Evolutionary conservation across 2,888 invertebrate species (phyloP), one percentile per base, ranked within the genome.

Genomic region (Panopea generosa): DNA sequence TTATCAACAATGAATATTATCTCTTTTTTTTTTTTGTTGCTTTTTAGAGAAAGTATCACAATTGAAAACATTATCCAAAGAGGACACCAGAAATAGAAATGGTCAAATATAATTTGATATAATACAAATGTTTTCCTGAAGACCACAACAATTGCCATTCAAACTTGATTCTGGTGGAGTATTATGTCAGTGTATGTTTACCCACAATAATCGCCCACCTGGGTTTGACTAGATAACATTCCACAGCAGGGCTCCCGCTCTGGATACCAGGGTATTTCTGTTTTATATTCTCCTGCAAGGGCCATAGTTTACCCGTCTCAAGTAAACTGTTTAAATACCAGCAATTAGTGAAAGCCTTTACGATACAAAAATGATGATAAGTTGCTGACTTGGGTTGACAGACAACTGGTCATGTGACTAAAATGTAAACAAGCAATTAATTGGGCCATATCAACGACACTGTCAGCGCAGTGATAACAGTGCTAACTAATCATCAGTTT

Each of bases 381-480:
- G 27, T 27, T 18, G 24, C n/a, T 55, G 55, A 55, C n/a, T 20
- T 3, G 55, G 33, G 18, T 33, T 55, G 27, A 29, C 55, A 55
- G 55, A 27, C 20, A 16, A 29, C 2, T 33, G 38, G 38, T 56
- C 56, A 33, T 40, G 40, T 56, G 56, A 56, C 56, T 38, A n/a
- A 6, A 29, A 40, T n/a, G 57, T 67, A 67, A 67, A 67, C 59
- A 68, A 43, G 7, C 62, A 53, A 71, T 79, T 75, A 75, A 79
- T 75, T 63, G 60, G 38, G 50, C 11, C 20, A 49, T 55, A 56
- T 57, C 75, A 72, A 61, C 52, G 52, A 45, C 33, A 57, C 40
- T 65, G 79, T 79, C 79, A 79, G 59, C 79, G 68, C 65, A 18
- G n/a, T 66, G 78, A 78, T 78, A 78, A 71, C 56, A 53, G 56